Evolutionary conservation across 2,888 invertebrate genomes (phyloP).

Genomic region (Parnassius glacialis): DNA sequence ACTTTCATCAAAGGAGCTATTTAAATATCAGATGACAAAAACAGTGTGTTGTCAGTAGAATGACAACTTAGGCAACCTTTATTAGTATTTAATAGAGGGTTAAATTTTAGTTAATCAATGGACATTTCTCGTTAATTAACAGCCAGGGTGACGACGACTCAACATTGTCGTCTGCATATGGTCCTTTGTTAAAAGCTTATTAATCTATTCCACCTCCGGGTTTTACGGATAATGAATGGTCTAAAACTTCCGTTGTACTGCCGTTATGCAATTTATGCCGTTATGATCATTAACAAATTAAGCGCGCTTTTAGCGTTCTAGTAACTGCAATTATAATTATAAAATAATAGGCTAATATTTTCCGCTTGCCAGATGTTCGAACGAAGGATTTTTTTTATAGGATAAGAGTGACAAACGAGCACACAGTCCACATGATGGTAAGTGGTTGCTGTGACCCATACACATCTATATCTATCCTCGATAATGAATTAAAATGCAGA

Average conservation of each 20-base stretch:
- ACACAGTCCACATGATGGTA: no score
- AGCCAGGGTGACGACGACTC: slow-evolving; percentile 6
- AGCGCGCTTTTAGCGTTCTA: no score
- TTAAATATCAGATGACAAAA: slow-evolving; percentile 21
- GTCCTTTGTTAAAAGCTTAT: slow-evolving; percentile 22
- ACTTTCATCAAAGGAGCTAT: slow-evolving; percentile 8
- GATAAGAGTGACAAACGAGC: no score
- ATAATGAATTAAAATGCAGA: no score
- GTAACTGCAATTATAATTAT: no score
- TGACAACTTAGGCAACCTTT: slow-evolving; percentile 10
- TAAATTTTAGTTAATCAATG: slow-evolving; percentile 14
- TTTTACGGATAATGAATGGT: slow-evolving; percentile 25
- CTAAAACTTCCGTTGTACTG: slow-evolving; percentile 6
- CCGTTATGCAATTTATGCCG: slow-evolving; percentile 9
- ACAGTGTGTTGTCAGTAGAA: slow-evolving; percentile 14
- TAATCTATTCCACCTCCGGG: slow-evolving; percentile 25
- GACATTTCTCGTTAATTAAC: slow-evolving; percentile 20
- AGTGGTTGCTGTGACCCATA: no score
- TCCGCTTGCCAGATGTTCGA: no score
- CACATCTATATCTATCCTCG: no score
- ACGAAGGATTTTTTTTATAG: no score
- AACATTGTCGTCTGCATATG: slow-evolving; percentile 22
- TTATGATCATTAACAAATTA: not conserved
- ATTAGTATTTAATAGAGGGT: slow-evolving; percentile 15
- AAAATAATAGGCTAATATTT: no score